phyloP scores from a whole-genome alignment of 1,140 invertebrate genomes.

The Eufriesea mexicana region DNA sequence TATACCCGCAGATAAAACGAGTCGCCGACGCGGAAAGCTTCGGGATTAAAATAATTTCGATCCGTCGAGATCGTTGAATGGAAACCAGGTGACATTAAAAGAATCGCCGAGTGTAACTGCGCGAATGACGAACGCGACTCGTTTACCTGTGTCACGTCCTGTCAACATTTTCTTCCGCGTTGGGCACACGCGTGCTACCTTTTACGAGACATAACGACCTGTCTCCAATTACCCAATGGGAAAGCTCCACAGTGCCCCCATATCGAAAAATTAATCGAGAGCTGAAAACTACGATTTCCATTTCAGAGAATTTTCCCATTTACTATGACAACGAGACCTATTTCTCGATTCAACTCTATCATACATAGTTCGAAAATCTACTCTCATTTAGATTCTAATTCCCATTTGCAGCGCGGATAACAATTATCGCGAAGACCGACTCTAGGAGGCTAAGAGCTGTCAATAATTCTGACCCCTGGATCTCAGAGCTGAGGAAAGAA shows the following conservation, averaged over 20 bases:
- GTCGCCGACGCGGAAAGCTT: background rate
- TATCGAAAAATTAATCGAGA: background rate
- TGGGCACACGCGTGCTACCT: too few relatives aligned
- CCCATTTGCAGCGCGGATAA: too few relatives aligned
- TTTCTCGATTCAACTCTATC: too few relatives aligned
- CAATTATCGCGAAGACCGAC: too few relatives aligned
- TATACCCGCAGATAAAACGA: slow-evolving; percentile 21
- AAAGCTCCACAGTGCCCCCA: background rate
- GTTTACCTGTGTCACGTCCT: background rate
- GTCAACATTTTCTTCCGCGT: background rate
- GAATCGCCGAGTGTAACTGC: background rate
- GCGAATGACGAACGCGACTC: background rate
- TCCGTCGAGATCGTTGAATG: background rate
- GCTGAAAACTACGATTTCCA: too few relatives aligned
- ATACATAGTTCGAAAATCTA: too few relatives aligned
- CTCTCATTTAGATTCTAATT: too few relatives aligned
- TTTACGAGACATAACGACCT: background rate
- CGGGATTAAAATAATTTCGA: background rate
- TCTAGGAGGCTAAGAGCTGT: background rate
- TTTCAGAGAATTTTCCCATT: too few relatives aligned
- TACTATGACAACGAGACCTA: too few relatives aligned
- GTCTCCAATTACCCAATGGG: background rate
- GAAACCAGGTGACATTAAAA: slow-evolving; percentile 7
- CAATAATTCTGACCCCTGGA: background rate
- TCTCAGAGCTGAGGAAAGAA: background rate